phyloP scores from a whole-genome alignment of 2,797 vertebrate genomes.

The Antrozous pallidus region DNA sequence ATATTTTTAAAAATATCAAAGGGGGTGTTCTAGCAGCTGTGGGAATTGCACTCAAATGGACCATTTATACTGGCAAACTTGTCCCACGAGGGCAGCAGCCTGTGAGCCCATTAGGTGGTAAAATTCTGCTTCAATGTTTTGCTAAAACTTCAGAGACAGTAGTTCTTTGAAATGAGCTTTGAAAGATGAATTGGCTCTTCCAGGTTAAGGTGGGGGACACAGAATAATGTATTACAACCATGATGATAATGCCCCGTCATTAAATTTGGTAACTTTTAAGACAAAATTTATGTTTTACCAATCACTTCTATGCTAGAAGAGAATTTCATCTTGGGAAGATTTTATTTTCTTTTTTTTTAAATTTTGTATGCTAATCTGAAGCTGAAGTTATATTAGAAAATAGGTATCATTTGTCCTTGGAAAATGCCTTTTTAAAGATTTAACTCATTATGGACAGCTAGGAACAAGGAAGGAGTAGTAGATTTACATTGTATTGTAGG shows the following conservation, averaged over 20 bases:
- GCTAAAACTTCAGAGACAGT: constrained; percentile 16
- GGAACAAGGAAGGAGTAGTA: neutral
- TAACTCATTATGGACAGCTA: neutral
- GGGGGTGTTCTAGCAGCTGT: neutral
- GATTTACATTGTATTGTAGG: neutral
- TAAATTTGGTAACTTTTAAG: neutral
- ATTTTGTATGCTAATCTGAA: neutral
- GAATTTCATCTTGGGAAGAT: neutral
- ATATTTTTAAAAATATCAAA: constrained; percentile 36
- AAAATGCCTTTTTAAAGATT: neutral
- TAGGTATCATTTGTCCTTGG: neutral
- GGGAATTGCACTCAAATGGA: constrained; percentile 42
- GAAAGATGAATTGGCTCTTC: neutral
- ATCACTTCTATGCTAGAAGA: neutral
- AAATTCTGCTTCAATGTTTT: constrained; percentile 24
- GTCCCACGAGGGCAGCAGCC: constrained; percentile 9
- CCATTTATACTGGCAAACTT: constrained; percentile 51
- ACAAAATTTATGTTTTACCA: neutral
- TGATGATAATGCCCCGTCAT: neutral
- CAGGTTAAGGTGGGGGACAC: neutral
- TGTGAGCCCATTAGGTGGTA: neutral
- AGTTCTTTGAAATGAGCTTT: neutral
- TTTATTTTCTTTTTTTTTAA: neutral
- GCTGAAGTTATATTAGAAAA: neutral
- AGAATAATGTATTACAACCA: neutral